phyloP scores from a whole-genome alignment of 2,888 invertebrate genomes.

The Dynastes tityus region DNA sequence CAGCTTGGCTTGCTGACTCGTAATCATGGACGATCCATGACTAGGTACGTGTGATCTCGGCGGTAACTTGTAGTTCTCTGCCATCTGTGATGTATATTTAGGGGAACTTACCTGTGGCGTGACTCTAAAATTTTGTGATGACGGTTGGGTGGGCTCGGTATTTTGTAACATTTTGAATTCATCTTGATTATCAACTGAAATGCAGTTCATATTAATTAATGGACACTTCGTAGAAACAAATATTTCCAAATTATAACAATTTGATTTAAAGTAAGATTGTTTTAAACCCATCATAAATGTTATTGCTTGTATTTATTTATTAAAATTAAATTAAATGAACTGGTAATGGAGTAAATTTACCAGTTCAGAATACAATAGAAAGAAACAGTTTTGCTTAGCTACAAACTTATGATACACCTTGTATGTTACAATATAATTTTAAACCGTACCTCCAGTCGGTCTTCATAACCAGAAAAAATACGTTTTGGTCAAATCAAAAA shows the following conservation, averaged over 20 bases:
- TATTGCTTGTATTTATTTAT: too few species aligned
- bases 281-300: too few species aligned
- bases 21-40: slow-evolving; percentile 45
- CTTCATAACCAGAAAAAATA: too few species aligned
- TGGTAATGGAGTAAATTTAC: too few species aligned
- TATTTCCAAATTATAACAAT: background rate
- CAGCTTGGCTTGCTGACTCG: slow-evolving; percentile 31
- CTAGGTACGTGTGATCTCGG: slow-evolving; percentile 39
- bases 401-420: too few species aligned
- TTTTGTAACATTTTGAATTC: slow-evolving; percentile 57
- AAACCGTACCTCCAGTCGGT: too few species aligned
- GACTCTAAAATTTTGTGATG: slow-evolving; percentile 64
- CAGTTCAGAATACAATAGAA: too few species aligned
- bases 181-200: slow-evolving; percentile 47
- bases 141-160: slow-evolving; percentile 51
- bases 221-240: background rate
- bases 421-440: too few species aligned
- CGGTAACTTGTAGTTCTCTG: slow-evolving; percentile 55
- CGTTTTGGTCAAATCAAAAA: too few species aligned
- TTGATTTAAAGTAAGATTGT: background rate
- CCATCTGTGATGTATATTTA: slow-evolving; percentile 66
- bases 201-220: slow-evolving; percentile 12
- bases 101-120: slow-evolving; percentile 60
- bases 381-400: too few species aligned
- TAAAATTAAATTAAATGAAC: too few species aligned